Percentiles rank a stretch among this genome's conserved stretches.
Conservation (phyloP, 2,113 vertebrate species). For the Rhadina sibilatrix region DNA sequence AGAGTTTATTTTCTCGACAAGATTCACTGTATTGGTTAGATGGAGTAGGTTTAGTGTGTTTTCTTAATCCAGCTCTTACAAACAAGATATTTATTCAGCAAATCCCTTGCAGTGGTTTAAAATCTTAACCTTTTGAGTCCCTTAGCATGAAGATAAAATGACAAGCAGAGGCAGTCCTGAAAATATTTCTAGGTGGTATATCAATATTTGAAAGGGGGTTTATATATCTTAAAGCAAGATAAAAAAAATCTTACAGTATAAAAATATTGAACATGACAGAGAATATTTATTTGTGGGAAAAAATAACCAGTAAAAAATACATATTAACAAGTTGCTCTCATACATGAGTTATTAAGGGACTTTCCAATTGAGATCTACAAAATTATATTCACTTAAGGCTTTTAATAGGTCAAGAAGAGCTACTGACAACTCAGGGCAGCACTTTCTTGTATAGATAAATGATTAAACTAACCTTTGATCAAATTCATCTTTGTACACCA, state of each 20-base stretch:
- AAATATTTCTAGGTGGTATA: neutral
- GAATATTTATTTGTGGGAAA: neutral
- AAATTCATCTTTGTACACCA: neutral
- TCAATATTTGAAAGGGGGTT: neutral
- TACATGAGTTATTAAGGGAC: neutral
- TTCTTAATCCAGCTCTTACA: neutral
- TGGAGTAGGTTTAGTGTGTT: neutral
- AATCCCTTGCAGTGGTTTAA: slow-evolving; percentile 27
- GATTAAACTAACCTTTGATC: neutral
- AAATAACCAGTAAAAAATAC: neutral
- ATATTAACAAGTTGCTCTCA: neutral
- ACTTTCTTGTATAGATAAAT: neutral
- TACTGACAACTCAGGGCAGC: neutral
- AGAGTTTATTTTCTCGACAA: slow-evolving; percentile 43
- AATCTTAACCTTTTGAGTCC: slow-evolving; percentile 19
- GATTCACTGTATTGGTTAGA: neutral
- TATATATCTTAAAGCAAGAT: neutral
- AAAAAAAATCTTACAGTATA: neutral
- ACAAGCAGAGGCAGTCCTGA: neutral
- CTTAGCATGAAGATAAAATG: slow-evolving; percentile 13
- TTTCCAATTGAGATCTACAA: neutral
- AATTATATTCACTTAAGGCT: neutral
- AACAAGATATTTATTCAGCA: slow-evolving; percentile 37
- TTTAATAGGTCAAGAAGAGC: neutral
- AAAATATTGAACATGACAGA: neutral